These are phyloP conservation scores for Digitonthophagus gazella DNA, from an alignment of 2,888 invertebrate genomes.

Conservation along the genomic window DNA sequence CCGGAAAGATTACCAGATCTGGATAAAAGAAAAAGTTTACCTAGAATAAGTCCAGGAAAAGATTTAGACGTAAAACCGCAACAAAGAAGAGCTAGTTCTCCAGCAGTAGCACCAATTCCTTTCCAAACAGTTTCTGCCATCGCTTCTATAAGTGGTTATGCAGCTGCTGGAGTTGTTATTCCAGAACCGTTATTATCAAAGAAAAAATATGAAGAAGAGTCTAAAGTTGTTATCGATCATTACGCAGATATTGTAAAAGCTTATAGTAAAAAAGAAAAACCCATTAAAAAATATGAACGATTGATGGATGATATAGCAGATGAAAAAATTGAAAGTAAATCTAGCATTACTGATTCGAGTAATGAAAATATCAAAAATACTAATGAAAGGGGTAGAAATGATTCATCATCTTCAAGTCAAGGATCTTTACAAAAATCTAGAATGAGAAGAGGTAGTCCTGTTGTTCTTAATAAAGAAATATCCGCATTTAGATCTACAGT, in stretches of 20 bases:
- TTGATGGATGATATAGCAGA: background rate
- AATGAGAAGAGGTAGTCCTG: slow-evolving; percentile 24
- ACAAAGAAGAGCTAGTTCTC: slow-evolving; percentile 25
- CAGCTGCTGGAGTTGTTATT: slow-evolving; percentile 46
- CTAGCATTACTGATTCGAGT: background rate
- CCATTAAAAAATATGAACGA: background rate
- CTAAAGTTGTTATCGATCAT: slow-evolving; percentile 71
- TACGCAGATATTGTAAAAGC: slow-evolving; percentile 78
- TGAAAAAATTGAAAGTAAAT: slow-evolving; percentile 1
- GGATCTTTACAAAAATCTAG: slow-evolving; percentile 20
- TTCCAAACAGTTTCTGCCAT: slow-evolving; percentile 38
- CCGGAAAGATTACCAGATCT: slow-evolving; percentile 1
- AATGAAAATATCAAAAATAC: slow-evolving; percentile 7
- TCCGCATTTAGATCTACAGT: slow-evolving; percentile 11
- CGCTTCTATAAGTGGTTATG: slow-evolving; percentile 43
- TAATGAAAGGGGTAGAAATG: slow-evolving; percentile 21
- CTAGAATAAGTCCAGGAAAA: background rate
- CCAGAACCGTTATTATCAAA: slow-evolving; percentile 41
- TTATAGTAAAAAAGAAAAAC: slow-evolving; percentile 52
- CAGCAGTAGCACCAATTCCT: slow-evolving; percentile 24
- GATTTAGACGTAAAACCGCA: background rate
- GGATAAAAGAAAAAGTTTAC: slow-evolving; percentile 20
- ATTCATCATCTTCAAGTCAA: slow-evolving; percentile 24
- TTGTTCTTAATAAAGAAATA: slow-evolving; percentile 25
- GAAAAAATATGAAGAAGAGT: slow-evolving; percentile 60